A percentile compares a stretch with the other conserved stretches of the same genome.
These are phyloP conservation scores for Pteropus alecto DNA, from an alignment of 2,113 vertebrate genomes.

Conservation along the genomic window DNA sequence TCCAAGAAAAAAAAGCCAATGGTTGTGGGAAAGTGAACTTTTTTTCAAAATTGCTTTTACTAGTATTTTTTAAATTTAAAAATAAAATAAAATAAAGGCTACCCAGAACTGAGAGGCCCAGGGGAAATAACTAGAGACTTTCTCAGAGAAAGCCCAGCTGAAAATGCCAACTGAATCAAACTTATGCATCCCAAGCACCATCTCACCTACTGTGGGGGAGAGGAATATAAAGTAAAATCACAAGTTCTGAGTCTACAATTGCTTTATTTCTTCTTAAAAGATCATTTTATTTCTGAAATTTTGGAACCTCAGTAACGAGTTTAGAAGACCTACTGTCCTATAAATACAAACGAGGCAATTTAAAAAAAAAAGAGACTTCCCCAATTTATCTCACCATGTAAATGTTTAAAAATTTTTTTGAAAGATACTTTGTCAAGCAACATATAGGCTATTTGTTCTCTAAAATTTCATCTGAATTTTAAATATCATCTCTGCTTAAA, in stretches of 20 bases:
- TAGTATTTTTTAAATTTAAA: constrained; percentile 8
- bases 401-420: background rate
- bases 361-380: background rate
- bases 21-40: background rate
- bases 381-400: background rate
- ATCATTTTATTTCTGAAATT: constrained; percentile 10
- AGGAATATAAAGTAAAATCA: background rate
- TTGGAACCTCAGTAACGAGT: background rate
- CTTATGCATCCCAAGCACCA: background rate
- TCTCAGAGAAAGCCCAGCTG: background rate
- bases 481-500: constrained; percentile 6
- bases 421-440: background rate
- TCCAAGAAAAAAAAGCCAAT: background rate
- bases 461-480: background rate
- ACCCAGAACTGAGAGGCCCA: background rate
- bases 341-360: background rate
- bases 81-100: background rate
- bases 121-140: background rate
- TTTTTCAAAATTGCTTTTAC: background rate
- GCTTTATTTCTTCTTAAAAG: background rate
- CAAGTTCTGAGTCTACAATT: background rate
- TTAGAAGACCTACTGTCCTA: background rate
- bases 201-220: background rate
- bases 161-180: background rate
- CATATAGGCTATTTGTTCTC: background rate